Conservation (phyloP, 2,113 vertebrate species). For the Prionailurus viverrinus region DNA sequence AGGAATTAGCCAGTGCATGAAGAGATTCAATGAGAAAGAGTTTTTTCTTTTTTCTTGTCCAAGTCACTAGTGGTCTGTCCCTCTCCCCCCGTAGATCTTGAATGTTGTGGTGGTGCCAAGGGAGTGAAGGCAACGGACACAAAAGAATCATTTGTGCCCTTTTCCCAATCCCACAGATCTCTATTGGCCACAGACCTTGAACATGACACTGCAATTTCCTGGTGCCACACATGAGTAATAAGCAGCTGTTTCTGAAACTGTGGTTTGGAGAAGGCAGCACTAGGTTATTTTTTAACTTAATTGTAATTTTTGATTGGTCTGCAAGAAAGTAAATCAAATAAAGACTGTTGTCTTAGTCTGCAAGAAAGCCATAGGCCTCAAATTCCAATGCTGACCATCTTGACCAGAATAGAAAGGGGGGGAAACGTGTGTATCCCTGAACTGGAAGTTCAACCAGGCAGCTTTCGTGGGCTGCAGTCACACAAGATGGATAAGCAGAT, state of each 20-base stretch:
- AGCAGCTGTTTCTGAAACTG: conserved; percentile 82
- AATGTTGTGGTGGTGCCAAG: not conserved
- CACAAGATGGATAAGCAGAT: not conserved
- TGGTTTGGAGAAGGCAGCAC: conserved; percentile 81
- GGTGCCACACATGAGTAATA: conserved; percentile 83
- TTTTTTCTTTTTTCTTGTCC: conserved; percentile 10
- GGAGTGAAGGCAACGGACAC: conserved; percentile 65
- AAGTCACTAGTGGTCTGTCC: not conserved
- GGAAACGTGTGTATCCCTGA: conserved; percentile 58
- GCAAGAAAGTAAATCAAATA: conserved; percentile 84
- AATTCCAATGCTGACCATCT: conserved; percentile 79
- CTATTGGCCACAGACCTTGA: conserved; percentile 73
- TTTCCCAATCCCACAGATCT: conserved; percentile 73
- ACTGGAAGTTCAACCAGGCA: conserved; percentile 66
- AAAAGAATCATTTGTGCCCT: conserved; percentile 44
- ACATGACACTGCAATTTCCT: conserved; percentile 84
- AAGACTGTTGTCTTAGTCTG: conserved; percentile 82
- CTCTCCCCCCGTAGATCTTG: conserved; percentile 1
- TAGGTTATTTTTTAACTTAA: conserved; percentile 82
- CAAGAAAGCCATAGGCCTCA: conserved; percentile 79
- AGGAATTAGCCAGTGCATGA: not conserved
- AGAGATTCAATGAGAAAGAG: conserved; percentile 55
- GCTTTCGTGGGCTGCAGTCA: conserved; percentile 22
- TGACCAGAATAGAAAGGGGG: conserved; percentile 76
- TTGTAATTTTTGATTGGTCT: conserved; percentile 84